Percentiles rank a stretch among this genome's conserved stretches.
Evolutionary conservation across 2,888 invertebrate species (phyloP).

Genomic region (Eulithis prunata): DNA sequence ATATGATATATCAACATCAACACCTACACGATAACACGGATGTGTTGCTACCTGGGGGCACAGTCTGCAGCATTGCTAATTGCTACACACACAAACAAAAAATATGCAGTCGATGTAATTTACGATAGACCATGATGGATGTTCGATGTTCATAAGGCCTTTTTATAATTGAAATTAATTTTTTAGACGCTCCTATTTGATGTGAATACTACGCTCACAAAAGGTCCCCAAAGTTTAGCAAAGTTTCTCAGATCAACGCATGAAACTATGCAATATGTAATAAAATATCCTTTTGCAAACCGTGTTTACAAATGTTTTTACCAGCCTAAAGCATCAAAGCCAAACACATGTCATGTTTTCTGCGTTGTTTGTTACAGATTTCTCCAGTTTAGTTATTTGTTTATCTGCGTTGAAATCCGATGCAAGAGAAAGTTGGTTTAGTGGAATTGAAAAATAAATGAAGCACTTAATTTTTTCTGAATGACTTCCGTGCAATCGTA

Average conservation of each 20-base stretch:
- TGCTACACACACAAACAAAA: conserved; percentile 2
- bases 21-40: conserved; percentile 19
- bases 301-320: conserved; percentile 10
- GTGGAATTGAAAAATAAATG: conserved; percentile 14
- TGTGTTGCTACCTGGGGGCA: conserved; percentile 5
- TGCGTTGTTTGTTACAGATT: conserved; percentile 5
- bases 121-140: too few species aligned
- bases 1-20: conserved; percentile 1
- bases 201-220: too few species aligned
- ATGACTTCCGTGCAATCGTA: too few species aligned
- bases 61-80: conserved; percentile 1
- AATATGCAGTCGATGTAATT: too few species aligned
- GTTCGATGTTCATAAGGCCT: too few species aligned
- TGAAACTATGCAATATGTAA: too few species aligned
- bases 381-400: conserved; percentile 10
- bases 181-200: too few species aligned
- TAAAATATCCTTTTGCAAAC: neutral
- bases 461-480: neutral
- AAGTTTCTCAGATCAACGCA: too few species aligned
- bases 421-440: conserved; percentile 12
- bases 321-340: conserved; percentile 7
- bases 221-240: too few species aligned
- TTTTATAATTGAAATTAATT: too few species aligned
- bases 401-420: conserved; percentile 6
- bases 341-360: conserved; percentile 4